Percentiles rank a stretch among this genome's conserved stretches.
Evolutionary conservation across 2,113 vertebrate genomes (phyloP).

Genomic region (Lontra canadensis): DNA sequence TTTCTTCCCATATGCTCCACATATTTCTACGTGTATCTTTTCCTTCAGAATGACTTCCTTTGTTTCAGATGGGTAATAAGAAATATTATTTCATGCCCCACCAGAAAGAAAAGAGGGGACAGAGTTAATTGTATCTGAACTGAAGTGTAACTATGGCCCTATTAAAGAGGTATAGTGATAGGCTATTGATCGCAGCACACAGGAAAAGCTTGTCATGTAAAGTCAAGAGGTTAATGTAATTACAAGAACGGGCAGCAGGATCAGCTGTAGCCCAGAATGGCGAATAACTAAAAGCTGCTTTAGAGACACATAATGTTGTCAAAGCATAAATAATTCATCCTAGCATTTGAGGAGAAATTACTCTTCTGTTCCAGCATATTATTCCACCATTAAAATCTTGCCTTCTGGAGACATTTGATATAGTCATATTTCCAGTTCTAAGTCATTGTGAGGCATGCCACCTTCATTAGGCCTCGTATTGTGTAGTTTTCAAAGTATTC

Average conservation of each 20-base stretch:
- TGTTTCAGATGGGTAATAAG: constrained; percentile 68
- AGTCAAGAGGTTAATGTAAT: constrained; percentile 92
- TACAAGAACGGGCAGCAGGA: constrained; percentile 89
- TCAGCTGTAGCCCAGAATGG: constrained; percentile 89
- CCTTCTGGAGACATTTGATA: constrained; percentile 87
- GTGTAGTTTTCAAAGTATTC: constrained; percentile 81
- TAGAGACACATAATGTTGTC: constrained; percentile 91
- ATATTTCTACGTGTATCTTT: constrained; percentile 58
- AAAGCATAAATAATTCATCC: constrained; percentile 92
- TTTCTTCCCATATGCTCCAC: constrained; percentile 56
- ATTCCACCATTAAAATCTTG: constrained; percentile 89
- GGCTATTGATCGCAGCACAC: constrained; percentile 88
- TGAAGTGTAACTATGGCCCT: constrained; percentile 84
- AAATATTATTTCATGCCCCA: constrained; percentile 51
- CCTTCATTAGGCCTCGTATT: constrained; percentile 84
- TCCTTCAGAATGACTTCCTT: constrained; percentile 68
- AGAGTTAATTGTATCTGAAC: constrained; percentile 88
- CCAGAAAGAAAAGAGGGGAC: constrained; percentile 76
- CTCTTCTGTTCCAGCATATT: constrained; percentile 86
- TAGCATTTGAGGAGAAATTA: constrained; percentile 87
- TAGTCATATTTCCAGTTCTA: constrained; percentile 85
- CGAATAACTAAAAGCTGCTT: constrained; percentile 89
- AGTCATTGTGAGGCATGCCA: constrained; percentile 80
- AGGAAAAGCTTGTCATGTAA: constrained; percentile 91
- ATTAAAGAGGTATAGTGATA: constrained; percentile 89